These are phyloP conservation scores for Strigamia crassipes DNA, from an alignment of 2,888 invertebrate species.

Conservation along the genomic window DNA sequence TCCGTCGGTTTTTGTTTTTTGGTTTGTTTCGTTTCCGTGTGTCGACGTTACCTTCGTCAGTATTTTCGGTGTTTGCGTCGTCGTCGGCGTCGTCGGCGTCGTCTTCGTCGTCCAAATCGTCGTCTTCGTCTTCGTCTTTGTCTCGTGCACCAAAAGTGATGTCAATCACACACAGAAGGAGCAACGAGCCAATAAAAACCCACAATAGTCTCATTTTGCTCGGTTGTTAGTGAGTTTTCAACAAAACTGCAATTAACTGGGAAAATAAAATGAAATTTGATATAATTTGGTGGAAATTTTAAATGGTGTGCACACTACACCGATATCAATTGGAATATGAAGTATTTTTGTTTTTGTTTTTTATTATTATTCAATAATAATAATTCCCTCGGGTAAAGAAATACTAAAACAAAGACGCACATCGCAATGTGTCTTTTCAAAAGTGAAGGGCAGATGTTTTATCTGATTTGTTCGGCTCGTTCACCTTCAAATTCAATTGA, in stretches of 20 bases:
- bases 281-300: no score
- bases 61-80: not conserved
- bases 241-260: not conserved
- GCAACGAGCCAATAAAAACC: not conserved
- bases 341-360: no score
- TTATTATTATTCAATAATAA: no score
- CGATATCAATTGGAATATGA: no score
- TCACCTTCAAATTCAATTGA: not conserved
- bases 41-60: not conserved
- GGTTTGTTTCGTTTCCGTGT: not conserved
- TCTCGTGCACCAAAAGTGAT: not conserved
- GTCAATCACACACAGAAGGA: not conserved
- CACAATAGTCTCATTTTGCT: not conserved
- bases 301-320: no score
- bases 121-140: constrained; percentile 24
- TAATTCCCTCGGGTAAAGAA: no score
- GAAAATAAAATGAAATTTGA: not conserved
- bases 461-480: not conserved
- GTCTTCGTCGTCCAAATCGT: not conserved
- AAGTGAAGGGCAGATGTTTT: not conserved
- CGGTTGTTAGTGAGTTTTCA: not conserved
- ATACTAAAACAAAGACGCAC: not conserved
- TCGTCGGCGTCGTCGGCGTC: not conserved
- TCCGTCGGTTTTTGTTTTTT: not conserved
- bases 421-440: not conserved